Conservation (phyloP, 2,888 invertebrate genomes). For the Dendrolimus houi region DNA sequence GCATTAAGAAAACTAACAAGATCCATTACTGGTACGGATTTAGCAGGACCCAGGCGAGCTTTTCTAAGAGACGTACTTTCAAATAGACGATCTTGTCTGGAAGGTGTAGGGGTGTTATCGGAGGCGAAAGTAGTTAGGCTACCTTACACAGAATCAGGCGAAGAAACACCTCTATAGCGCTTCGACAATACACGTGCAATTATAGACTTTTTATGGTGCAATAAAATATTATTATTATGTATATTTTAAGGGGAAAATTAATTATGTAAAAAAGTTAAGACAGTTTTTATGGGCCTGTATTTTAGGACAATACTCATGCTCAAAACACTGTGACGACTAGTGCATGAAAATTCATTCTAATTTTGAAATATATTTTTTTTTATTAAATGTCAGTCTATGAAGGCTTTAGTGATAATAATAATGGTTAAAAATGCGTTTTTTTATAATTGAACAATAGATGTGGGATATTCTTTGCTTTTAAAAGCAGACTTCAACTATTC, state of each 20-base stretch:
- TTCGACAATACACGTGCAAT: slow-evolving; percentile 26
- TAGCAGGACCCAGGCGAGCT: slow-evolving; percentile 65
- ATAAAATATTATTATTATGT: not conserved
- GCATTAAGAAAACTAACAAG: slow-evolving; percentile 74
- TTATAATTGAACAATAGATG: too few species aligned
- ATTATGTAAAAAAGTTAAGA: too few species aligned
- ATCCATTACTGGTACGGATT: slow-evolving; percentile 76
- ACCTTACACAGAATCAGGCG: slow-evolving; percentile 52
- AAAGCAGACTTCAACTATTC: too few species aligned
- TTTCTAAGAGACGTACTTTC: slow-evolving; percentile 66
- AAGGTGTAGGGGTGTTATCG: slow-evolving; percentile 63
- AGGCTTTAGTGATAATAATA: too few species aligned
- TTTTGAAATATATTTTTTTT: too few species aligned
- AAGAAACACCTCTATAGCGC: slow-evolving; percentile 67
- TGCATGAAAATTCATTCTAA: too few species aligned
- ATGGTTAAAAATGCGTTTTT: too few species aligned
- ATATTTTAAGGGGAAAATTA: slow-evolving; percentile 1
- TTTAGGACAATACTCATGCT: too few species aligned
- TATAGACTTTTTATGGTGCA: slow-evolving; percentile 30
- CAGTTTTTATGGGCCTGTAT: too few species aligned
- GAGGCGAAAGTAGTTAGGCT: slow-evolving; percentile 61
- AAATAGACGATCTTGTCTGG: slow-evolving; percentile 65
- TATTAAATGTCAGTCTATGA: too few species aligned
- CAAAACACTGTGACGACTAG: too few species aligned
- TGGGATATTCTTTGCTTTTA: too few species aligned